Conservation (phyloP, 1,140 invertebrate genomes). For the Varroa destructor region DNA sequence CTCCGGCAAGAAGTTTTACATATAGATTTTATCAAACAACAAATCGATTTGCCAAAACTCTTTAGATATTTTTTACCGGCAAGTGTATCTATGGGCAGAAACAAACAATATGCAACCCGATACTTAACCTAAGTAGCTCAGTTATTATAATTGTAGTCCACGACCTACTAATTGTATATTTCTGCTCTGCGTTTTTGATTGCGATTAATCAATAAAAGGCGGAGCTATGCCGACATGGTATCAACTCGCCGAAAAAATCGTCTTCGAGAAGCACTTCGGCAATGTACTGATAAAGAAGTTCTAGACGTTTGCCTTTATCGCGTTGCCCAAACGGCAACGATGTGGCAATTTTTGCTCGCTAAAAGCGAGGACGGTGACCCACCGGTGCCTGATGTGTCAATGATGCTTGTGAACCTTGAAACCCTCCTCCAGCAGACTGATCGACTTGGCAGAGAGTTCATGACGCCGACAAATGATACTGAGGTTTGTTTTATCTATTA, state of each 20-base stretch:
- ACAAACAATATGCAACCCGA: no score
- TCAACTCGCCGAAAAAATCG: conserved; percentile 14
- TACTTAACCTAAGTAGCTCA: no score
- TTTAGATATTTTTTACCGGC: no score
- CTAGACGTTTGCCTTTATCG: conserved; percentile 43
- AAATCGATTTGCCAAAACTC: no score
- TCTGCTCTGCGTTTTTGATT: no score
- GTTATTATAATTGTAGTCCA: no score
- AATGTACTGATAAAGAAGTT: conserved; percentile 41
- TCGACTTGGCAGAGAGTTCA: conserved; percentile 37
- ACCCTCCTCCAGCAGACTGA: conserved; percentile 39
- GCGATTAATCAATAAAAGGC: background rate
- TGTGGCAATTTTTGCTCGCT: conserved; percentile 44
- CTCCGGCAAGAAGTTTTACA: no score
- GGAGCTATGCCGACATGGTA: conserved; percentile 21
- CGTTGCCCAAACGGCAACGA: conserved; percentile 40
- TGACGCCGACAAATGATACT: conserved; percentile 34
- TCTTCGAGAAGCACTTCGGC: conserved; percentile 33
- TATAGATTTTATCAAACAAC: no score
- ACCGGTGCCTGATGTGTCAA: conserved; percentile 36
- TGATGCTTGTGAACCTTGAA: conserved; percentile 40
- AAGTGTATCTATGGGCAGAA: no score
- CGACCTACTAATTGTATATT: no score
- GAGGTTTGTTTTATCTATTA: conserved; percentile 5
- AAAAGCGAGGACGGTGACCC: conserved; percentile 39